Percentiles rank a stretch among this genome's conserved stretches.
Conservation (phyloP, 1,140 invertebrate species). For the Scaptomyza hsui region DNA sequence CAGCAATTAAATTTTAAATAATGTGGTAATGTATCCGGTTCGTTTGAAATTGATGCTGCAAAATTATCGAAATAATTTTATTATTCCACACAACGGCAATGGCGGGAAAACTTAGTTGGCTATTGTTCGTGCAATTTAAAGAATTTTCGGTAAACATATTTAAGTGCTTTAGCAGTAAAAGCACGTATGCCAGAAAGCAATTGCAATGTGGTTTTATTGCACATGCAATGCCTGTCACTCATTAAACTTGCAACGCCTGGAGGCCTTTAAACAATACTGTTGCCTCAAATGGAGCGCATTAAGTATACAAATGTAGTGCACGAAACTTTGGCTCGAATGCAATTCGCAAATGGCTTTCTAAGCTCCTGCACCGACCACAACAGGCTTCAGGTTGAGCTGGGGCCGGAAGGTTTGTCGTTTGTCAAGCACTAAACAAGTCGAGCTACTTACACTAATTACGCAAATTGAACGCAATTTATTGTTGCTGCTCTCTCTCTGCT, state of each 20-base stretch:
- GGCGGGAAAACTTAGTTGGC: neutral
- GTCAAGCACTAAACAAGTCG: slow-evolving; percentile 6
- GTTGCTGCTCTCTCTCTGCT: slow-evolving; percentile 26
- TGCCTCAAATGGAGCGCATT: slow-evolving; percentile 36
- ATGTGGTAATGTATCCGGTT: neutral
- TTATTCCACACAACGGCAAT: neutral
- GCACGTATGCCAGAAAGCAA: slow-evolving; percentile 17
- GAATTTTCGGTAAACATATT: slow-evolving; percentile 3
- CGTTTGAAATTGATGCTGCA: neutral
- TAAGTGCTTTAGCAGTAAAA: neutral
- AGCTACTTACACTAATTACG: slow-evolving; percentile 74
- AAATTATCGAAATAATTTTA: neutral
- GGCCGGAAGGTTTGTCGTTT: neutral
- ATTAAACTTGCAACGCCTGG: slow-evolving; percentile 33
- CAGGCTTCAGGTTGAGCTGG: slow-evolving; percentile 8
- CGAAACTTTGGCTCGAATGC: slow-evolving; percentile 19
- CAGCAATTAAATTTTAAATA: neutral
- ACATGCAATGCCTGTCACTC: slow-evolving; percentile 23
- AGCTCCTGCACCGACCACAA: slow-evolving; percentile 3
- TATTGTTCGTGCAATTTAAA: neutral
- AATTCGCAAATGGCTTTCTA: slow-evolving; percentile 50
- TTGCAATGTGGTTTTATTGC: slow-evolving; percentile 20
- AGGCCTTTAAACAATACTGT: slow-evolving; percentile 23
- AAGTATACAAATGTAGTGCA: slow-evolving; percentile 42
- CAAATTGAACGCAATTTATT: slow-evolving; percentile 78